A percentile compares a stretch with the other conserved stretches of the same genome.
phyloP scores from a whole-genome alignment of 1,140 invertebrate species.

The Caerostris extrusa region DNA sequence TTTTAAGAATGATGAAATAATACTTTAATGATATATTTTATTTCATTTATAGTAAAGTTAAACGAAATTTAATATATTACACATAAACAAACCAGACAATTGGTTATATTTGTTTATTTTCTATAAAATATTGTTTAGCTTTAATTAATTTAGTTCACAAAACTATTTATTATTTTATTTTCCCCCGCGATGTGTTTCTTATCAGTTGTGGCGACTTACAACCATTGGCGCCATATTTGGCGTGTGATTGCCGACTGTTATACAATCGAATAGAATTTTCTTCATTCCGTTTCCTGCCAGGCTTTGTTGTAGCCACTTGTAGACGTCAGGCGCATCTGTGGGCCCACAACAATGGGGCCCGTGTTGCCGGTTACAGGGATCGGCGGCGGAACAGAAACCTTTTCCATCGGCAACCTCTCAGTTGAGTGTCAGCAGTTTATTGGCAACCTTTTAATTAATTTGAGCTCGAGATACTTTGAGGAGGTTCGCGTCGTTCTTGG shows the following conservation, averaged over 20 bases:
- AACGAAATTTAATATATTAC: too few relatives aligned
- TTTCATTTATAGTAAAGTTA: too few relatives aligned
- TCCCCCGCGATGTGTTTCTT: neutral
- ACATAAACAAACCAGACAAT: too few relatives aligned
- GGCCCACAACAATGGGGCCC: neutral
- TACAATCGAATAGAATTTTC: constrained; percentile 58
- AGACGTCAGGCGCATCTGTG: constrained; percentile 17
- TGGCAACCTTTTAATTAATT: constrained; percentile 66
- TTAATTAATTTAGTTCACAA: too few relatives aligned
- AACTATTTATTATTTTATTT: too few relatives aligned
- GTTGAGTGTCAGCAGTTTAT: constrained; percentile 11
- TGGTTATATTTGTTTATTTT: too few relatives aligned
- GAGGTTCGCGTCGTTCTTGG: neutral
- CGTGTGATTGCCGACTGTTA: constrained; percentile 48
- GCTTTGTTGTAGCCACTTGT: constrained; percentile 17
- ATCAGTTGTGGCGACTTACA: neutral
- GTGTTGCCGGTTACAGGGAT: constrained; percentile 57
- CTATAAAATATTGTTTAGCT: too few relatives aligned
- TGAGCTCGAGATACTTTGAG: constrained; percentile 6
- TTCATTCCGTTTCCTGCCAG: constrained; percentile 32
- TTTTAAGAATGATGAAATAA: too few relatives aligned
- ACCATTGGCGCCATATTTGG: constrained; percentile 33
- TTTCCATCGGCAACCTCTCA: neutral
- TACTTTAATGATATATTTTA: too few relatives aligned
- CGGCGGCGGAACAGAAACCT: constrained; percentile 51